phyloP scores from a whole-genome alignment of 1,140 invertebrate species.

The Euwallacea fornicatus region DNA sequence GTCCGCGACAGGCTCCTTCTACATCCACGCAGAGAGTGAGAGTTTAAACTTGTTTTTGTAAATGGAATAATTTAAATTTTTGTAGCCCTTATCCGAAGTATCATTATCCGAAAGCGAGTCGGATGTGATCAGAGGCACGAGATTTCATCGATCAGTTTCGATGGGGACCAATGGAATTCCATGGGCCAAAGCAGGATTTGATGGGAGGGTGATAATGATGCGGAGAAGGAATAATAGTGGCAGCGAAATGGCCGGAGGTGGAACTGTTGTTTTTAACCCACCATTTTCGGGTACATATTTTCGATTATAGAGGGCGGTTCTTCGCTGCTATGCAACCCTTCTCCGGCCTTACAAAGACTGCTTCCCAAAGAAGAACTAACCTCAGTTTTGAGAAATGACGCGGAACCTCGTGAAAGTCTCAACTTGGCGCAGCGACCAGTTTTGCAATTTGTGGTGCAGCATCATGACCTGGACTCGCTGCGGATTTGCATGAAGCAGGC shows the following conservation, averaged over 20 bases:
- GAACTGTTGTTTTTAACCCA: constrained; percentile 16
- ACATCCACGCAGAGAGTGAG: constrained; percentile 53
- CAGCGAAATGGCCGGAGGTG: constrained; percentile 64
- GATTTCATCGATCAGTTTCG: constrained; percentile 61
- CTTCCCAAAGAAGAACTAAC: constrained; percentile 65
- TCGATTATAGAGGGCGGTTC: constrained; percentile 63
- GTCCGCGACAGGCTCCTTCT: constrained; percentile 45
- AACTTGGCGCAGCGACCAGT: constrained; percentile 67
- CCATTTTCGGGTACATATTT: neutral
- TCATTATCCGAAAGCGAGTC: constrained; percentile 60
- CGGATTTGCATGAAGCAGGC: constrained; percentile 83
- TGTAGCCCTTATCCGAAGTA: constrained; percentile 61
- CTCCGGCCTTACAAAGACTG: constrained; percentile 72
- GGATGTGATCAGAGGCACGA: constrained; percentile 60
- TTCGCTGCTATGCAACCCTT: constrained; percentile 81
- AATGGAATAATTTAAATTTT: constrained; percentile 23
- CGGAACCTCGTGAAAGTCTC: constrained; percentile 50
- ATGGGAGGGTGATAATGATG: constrained; percentile 64
- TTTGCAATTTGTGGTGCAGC: constrained; percentile 81
- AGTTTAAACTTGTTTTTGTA: neutral
- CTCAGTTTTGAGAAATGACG: constrained; percentile 45
- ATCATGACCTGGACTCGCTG: constrained; percentile 80
- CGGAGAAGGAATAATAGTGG: constrained; percentile 73
- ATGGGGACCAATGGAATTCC: constrained; percentile 64
- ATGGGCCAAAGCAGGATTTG: constrained; percentile 63